Evolutionary conservation across 2,888 invertebrate genomes (phyloP).

Genomic region (Marasmarcha lunaedactyla): DNA sequence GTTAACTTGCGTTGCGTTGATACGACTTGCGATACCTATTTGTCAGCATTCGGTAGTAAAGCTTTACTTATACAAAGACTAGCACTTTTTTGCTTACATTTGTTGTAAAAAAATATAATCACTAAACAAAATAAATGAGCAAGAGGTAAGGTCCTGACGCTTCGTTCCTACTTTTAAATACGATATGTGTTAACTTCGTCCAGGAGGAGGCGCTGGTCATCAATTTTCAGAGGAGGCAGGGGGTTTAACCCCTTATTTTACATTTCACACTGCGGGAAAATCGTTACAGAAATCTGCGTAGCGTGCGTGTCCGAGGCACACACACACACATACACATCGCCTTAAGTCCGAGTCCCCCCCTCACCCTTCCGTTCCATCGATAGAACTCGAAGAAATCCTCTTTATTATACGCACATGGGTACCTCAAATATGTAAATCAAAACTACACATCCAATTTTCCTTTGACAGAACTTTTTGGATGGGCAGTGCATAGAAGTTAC

Average conservation of each 20-base stretch:
- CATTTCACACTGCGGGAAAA: slow-evolving; percentile 71
- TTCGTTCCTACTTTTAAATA: slow-evolving; percentile 53
- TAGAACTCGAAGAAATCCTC: slow-evolving; percentile 67
- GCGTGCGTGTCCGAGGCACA: slow-evolving; percentile 64
- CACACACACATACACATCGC: slow-evolving; percentile 34
- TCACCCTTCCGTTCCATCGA: slow-evolving; percentile 52
- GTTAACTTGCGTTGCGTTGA: too few relatives aligned
- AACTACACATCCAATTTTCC: slow-evolving; percentile 37
- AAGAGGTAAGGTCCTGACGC: slow-evolving; percentile 39
- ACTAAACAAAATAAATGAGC: slow-evolving; percentile 51
- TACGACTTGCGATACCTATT: too few relatives aligned
- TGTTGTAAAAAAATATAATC: slow-evolving; percentile 36
- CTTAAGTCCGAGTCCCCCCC: slow-evolving; percentile 38
- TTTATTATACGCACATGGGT: slow-evolving; percentile 45
- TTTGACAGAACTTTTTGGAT: slow-evolving; percentile 24
- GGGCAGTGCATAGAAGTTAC: slow-evolving; percentile 2
- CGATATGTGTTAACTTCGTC: slow-evolving; percentile 61
- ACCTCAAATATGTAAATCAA: slow-evolving; percentile 51
- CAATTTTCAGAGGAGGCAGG: slow-evolving; percentile 47
- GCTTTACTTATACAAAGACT: too few relatives aligned
- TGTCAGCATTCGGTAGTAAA: too few relatives aligned
- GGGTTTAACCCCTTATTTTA: slow-evolving; percentile 68
- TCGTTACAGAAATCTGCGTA: slow-evolving; percentile 71
- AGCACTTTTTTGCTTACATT: too few relatives aligned
- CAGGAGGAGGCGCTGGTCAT: slow-evolving; percentile 55